Conservation (phyloP, 2,888 invertebrate species). For the Slavum lentiscoides region DNA sequence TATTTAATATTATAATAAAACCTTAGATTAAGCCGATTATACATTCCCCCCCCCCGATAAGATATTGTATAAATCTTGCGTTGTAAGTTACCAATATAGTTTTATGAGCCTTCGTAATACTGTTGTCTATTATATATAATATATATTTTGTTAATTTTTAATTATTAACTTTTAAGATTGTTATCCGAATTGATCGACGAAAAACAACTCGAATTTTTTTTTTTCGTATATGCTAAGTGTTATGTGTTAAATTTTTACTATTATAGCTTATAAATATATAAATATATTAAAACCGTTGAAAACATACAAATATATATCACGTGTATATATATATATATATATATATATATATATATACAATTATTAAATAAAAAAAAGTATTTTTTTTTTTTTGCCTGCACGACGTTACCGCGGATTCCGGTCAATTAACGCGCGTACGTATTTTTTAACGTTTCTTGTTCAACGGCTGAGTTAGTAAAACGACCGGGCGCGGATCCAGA, state of each 20-base stretch:
- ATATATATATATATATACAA: no score
- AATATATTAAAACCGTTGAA: no score
- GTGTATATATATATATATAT: no score
- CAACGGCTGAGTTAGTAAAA: neutral
- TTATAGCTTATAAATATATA: slow-evolving; percentile 33
- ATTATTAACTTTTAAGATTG: slow-evolving; percentile 41
- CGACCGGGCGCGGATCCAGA: no score
- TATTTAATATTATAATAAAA: slow-evolving; percentile 2
- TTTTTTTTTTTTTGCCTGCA: neutral
- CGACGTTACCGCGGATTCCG: neutral
- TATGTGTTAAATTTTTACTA: slow-evolving; percentile 50
- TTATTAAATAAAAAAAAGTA: no score
- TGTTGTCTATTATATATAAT: slow-evolving; percentile 45
- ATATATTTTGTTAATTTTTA: slow-evolving; percentile 40
- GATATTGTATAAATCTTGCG: neutral
- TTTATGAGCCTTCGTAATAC: slow-evolving; percentile 45
- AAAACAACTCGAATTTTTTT: slow-evolving; percentile 46
- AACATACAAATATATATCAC: no score
- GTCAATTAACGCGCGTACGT: neutral
- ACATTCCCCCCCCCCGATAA: neutral
- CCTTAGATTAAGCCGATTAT: neutral
- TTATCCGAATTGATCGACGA: slow-evolving; percentile 38
- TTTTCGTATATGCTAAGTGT: slow-evolving; percentile 37
- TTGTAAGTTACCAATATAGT: slow-evolving; percentile 27
- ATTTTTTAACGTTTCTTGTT: slow-evolving; percentile 18